A percentile compares a stretch with the other conserved stretches of the same genome.
Evolutionary conservation across 1,140 invertebrate genomes (phyloP).

Genomic region (Intoshia linei): DNA sequence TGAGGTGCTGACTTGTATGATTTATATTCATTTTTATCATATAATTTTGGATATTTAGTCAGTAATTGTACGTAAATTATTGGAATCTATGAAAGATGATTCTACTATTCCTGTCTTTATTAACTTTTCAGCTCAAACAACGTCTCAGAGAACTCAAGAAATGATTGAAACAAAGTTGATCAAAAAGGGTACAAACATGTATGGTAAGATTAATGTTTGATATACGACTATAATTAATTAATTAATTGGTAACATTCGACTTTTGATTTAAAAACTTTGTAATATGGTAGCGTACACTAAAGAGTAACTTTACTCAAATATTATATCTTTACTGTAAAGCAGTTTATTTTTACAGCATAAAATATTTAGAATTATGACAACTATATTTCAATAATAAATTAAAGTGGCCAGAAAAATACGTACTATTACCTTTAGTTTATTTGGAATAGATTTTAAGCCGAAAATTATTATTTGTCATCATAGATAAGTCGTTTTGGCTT

Average conservation of each 20-base stretch:
- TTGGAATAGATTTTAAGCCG: too few species aligned
- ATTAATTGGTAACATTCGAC: not conserved
- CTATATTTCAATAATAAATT: too few species aligned
- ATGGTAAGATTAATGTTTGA: constrained; percentile 10
- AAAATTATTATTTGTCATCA: too few species aligned
- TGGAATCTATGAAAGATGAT: constrained; percentile 28
- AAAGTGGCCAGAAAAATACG: too few species aligned
- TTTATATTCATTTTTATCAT: not conserved
- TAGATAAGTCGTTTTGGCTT: too few species aligned
- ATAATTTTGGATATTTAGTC: constrained; percentile 23
- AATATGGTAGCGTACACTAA: too few species aligned
- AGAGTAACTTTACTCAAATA: too few species aligned
- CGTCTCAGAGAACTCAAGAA: constrained; percentile 28
- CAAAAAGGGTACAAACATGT: constrained; percentile 20
- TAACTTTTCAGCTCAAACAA: constrained; percentile 58
- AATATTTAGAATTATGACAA: too few species aligned
- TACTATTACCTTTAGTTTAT: too few species aligned
- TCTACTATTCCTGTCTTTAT: constrained; percentile 38
- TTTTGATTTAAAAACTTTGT: too few species aligned
- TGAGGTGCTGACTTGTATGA: not conserved
- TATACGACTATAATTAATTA: not conserved
- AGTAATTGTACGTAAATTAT: constrained; percentile 39
- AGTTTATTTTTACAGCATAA: too few species aligned
- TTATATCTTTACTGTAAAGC: too few species aligned
- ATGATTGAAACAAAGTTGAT: constrained; percentile 25